These are phyloP conservation scores for Patella ulyssiponensis DNA, from an alignment of 2,888 invertebrate species.

Conservation along the genomic window DNA sequence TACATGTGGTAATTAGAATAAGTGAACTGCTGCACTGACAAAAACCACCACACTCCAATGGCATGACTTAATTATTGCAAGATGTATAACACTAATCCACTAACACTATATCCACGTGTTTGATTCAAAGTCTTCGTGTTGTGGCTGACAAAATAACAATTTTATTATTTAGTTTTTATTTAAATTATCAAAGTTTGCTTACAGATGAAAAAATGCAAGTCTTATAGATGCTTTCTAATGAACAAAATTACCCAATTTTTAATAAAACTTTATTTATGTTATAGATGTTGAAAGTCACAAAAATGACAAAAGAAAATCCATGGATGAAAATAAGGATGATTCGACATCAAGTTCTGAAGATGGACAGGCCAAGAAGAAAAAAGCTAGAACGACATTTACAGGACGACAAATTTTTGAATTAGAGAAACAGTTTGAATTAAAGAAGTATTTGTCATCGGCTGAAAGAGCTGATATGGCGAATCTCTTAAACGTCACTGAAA, in stretches of 20 bases:
- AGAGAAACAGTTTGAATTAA: slow-evolving; percentile 94
- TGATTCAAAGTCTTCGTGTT: too few relatives aligned
- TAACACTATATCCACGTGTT: too few relatives aligned
- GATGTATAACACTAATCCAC: too few relatives aligned
- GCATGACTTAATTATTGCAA: too few relatives aligned
- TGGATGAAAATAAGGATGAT: slow-evolving; percentile 33
- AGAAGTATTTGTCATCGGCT: slow-evolving; percentile 95
- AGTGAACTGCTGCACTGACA: too few relatives aligned
- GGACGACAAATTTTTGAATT: slow-evolving; percentile 96
- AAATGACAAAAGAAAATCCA: slow-evolving; percentile 36
- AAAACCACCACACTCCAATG: too few relatives aligned
- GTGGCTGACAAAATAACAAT: too few relatives aligned
- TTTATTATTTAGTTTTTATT: too few relatives aligned
- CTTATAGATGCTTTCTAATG: too few relatives aligned
- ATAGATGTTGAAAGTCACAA: slow-evolving; percentile 28
- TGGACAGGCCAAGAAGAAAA: slow-evolving; percentile 74
- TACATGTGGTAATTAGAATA: too few relatives aligned
- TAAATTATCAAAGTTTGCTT: too few relatives aligned
- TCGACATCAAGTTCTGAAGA: slow-evolving; percentile 25
- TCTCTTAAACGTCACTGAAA: slow-evolving; percentile 93
- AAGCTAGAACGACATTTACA: slow-evolving; percentile 94
- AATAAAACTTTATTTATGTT: background rate
- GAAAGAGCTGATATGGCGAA: slow-evolving; percentile 96
- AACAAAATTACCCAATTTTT: background rate
- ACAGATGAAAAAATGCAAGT: too few relatives aligned